phyloP scores from a whole-genome alignment of 2,888 invertebrate species.

The Drosophila pseudotakahashii region DNA sequence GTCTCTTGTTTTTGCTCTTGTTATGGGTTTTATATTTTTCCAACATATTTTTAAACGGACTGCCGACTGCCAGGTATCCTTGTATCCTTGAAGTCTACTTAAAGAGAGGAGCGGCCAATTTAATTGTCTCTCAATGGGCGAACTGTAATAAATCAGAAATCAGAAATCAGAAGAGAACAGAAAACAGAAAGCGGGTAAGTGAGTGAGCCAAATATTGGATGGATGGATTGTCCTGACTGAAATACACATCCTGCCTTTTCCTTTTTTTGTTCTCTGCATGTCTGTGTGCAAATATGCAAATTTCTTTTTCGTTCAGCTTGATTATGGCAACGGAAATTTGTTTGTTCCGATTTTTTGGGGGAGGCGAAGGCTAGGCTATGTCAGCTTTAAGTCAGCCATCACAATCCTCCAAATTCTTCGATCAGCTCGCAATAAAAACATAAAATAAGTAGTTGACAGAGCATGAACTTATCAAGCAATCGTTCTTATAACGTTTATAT shows the following conservation, averaged over 20 bases:
- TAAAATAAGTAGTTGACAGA: background rate
- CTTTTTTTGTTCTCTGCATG: background rate
- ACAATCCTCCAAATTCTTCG: background rate
- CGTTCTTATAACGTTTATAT: background rate
- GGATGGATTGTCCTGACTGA: constrained; percentile 21
- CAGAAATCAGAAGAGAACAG: constrained; percentile 45
- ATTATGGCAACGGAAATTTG: constrained; percentile 45
- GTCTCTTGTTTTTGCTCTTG: constrained; percentile 26
- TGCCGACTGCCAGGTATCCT: background rate
- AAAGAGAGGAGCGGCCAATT: constrained; percentile 43
- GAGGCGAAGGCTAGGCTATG: background rate
- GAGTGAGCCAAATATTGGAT: constrained; percentile 18
- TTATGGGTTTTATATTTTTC: constrained; percentile 39
- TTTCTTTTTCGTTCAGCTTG: constrained; percentile 46
- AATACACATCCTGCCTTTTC: constrained; percentile 14
- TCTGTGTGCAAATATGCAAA: constrained; percentile 64
- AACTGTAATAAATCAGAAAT: constrained; percentile 63
- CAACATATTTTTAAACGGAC: constrained; percentile 27
- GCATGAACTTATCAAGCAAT: background rate
- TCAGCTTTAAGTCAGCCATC: background rate
- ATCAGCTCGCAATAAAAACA: background rate
- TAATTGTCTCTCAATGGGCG: constrained; percentile 64
- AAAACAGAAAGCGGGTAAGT: constrained; percentile 50
- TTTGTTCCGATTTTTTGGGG: constrained; percentile 27
- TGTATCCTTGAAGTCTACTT: constrained; percentile 4